A percentile compares a stretch with the other conserved stretches of the same genome.
Conservation (phyloP, 2,797 vertebrate genomes). For the Thaleichthys pacificus region DNA sequence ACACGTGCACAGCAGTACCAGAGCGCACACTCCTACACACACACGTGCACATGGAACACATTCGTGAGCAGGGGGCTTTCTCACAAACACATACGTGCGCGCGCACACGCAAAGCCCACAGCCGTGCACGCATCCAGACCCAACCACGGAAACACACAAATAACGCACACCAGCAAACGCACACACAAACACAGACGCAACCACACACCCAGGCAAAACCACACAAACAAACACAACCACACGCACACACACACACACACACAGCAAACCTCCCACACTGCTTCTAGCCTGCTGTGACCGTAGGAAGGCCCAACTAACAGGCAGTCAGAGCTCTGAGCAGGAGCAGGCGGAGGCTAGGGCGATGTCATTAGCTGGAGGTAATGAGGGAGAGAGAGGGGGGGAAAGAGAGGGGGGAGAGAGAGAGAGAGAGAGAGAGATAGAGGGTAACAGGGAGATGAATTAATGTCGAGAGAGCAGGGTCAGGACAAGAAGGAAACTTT, state of each 20-base stretch:
- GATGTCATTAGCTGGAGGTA: not conserved
- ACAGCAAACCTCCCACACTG: not conserved
- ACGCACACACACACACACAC: slow-evolving; percentile 15
- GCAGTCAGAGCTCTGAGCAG: not conserved
- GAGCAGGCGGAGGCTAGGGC: not conserved
- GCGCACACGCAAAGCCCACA: slow-evolving; percentile 3
- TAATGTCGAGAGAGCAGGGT: not conserved
- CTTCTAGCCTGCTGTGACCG: not conserved
- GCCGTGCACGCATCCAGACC: not conserved
- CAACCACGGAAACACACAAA: not conserved
- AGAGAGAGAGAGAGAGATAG: too few species aligned
- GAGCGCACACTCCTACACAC: not conserved
- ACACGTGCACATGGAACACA: not conserved
- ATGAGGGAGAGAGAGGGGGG: not conserved
- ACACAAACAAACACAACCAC: not conserved
- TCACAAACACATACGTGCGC: slow-evolving; percentile 18
- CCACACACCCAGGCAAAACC: not conserved
- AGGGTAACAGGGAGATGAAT: slow-evolving; percentile 1
- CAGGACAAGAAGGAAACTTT: not conserved
- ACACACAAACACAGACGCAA: not conserved
- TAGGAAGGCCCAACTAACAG: not conserved
- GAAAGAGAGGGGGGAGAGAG: too few species aligned
- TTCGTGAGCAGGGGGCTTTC: too few species aligned
- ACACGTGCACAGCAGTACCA: not conserved
- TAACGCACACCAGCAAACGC: not conserved